phyloP scores from a whole-genome alignment of 2,113 vertebrate genomes.

The Cyanistes caeruleus region DNA sequence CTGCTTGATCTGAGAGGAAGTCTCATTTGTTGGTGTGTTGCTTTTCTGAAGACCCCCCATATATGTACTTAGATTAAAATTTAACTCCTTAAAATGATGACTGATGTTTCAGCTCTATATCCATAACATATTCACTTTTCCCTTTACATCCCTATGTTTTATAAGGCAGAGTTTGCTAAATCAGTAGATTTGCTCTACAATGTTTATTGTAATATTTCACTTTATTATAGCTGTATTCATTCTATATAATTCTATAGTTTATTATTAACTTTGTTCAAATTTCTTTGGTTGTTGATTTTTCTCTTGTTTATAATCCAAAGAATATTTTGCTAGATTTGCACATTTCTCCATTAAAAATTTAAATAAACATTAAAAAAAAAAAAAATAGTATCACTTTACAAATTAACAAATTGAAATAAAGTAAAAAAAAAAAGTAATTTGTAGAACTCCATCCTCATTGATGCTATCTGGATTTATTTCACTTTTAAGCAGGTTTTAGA shows the following conservation, averaged over 20 bases:
- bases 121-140: constrained; percentile 24
- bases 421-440: background rate
- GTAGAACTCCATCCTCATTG: constrained; percentile 43
- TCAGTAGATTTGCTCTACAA: constrained; percentile 57
- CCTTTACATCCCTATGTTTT: constrained; percentile 48
- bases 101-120: constrained; percentile 25
- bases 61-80: constrained; percentile 46
- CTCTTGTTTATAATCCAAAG: constrained; percentile 79
- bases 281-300: constrained; percentile 66
- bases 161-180: constrained; percentile 49
- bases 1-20: constrained; percentile 7
- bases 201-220: constrained; percentile 65
- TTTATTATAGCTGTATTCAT: constrained; percentile 55
- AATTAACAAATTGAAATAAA: constrained; percentile 62
- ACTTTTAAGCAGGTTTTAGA: constrained; percentile 57
- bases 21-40: background rate
- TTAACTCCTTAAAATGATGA: constrained; percentile 21
- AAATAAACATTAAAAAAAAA: constrained; percentile 49
- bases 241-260: constrained; percentile 63
- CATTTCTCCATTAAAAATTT: constrained; percentile 73
- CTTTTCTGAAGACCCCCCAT: constrained; percentile 13
- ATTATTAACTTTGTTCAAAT: constrained; percentile 58
- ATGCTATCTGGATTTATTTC: constrained; percentile 50
- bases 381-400: constrained; percentile 30
- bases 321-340: constrained; percentile 82